Conservation (phyloP, 1,140 invertebrate genomes). For the Anadara kagoshimensis region DNA sequence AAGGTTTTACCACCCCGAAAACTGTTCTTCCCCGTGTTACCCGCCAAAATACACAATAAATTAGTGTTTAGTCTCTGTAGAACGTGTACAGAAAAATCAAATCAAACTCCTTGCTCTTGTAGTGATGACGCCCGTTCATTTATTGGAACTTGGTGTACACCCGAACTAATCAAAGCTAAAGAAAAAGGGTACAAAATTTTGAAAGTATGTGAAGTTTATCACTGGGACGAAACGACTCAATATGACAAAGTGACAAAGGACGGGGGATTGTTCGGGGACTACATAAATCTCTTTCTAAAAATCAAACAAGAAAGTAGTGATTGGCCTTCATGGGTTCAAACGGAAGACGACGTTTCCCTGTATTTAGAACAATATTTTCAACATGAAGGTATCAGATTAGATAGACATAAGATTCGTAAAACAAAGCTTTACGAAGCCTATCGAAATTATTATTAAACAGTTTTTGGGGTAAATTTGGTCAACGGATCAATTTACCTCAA, state of each 20-base stretch:
- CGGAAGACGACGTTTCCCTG: slow-evolving; percentile 22
- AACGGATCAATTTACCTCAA: slow-evolving; percentile 48
- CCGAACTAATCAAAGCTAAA: slow-evolving; percentile 6
- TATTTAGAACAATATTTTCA: slow-evolving; percentile 64
- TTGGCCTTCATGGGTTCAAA: slow-evolving; percentile 26
- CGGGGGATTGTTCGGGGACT: slow-evolving; percentile 36
- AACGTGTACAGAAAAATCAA: slow-evolving; percentile 1
- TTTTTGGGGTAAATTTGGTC: slow-evolving; percentile 57
- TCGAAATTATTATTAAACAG: slow-evolving; percentile 52
- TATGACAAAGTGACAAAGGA: slow-evolving; percentile 35
- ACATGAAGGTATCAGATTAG: slow-evolving; percentile 68
- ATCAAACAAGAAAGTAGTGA: slow-evolving; percentile 47
- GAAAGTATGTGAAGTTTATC: slow-evolving; percentile 31
- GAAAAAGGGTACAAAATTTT: slow-evolving; percentile 16
- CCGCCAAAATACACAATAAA: slow-evolving; percentile 9
- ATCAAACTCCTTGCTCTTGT: slow-evolving; percentile 1
- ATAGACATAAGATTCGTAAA: slow-evolving; percentile 66
- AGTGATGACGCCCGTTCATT: slow-evolving; percentile 2
- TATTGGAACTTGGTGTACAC: slow-evolving; percentile 1
- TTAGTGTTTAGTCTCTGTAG: slow-evolving; percentile 10
- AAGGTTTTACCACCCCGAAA: background rate
- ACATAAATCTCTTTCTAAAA: slow-evolving; percentile 48
- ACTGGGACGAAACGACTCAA: slow-evolving; percentile 12
- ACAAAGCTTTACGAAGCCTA: slow-evolving; percentile 56
- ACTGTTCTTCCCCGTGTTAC: slow-evolving; percentile 14